Evolutionary conservation across 2,888 invertebrate genomes (phyloP).

Genomic region (Fragum whitleyi): DNA sequence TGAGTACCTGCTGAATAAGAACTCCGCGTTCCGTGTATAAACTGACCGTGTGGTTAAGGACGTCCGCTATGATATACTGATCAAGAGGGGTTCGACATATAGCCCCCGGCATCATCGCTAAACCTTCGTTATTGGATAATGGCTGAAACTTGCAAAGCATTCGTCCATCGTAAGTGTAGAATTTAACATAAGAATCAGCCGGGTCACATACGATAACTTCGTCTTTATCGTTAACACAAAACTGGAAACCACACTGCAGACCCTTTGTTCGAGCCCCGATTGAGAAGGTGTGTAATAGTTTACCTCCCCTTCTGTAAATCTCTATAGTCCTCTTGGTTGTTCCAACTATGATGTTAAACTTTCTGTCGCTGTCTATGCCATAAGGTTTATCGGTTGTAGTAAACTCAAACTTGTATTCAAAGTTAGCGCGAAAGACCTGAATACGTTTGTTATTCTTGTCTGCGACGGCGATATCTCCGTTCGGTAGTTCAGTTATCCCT

Average conservation of each 20-base stretch:
- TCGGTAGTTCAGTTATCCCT: conserved; percentile 78
- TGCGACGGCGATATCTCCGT: conserved; percentile 81
- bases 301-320: conserved; percentile 74
- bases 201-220: conserved; percentile 81
- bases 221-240: conserved; percentile 72
- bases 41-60: conserved; percentile 79
- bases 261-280: conserved; percentile 52
- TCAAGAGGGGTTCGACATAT: conserved; percentile 76
- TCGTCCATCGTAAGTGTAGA: conserved; percentile 75
- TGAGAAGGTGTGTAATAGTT: conserved; percentile 66
- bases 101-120: conserved; percentile 76
- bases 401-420: conserved; percentile 74
- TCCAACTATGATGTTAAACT: conserved; percentile 76
- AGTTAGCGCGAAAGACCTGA: conserved; percentile 74
- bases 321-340: conserved; percentile 72
- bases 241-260: conserved; percentile 57
- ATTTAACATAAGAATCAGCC: conserved; percentile 68
- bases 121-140: conserved; percentile 67
- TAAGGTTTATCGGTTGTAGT: conserved; percentile 73
- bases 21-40: conserved; percentile 79
- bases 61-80: conserved; percentile 79
- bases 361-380: conserved; percentile 73
- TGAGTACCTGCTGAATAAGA: conserved; percentile 72
- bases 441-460: conserved; percentile 81
- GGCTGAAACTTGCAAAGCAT: conserved; percentile 76